Base-by-base conservation (phyloP, 1,140 invertebrate genomes). In the Leptinotarsa texana region DNA sequence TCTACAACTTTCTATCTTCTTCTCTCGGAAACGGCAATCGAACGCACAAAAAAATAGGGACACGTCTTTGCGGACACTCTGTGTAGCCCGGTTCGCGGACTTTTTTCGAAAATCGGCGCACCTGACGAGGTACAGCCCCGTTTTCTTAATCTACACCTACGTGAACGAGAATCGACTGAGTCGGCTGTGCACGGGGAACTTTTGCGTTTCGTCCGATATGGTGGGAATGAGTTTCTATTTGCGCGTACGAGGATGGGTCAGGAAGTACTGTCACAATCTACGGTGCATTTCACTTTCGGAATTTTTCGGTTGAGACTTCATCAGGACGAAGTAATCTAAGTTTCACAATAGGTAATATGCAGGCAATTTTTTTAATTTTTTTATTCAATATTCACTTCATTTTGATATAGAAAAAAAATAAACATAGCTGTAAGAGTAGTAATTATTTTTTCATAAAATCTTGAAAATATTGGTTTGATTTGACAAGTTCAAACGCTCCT, bases 191-290 rank as follows among this genome's bases (percentile, higher is more conserved):
- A 18, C 4, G 15, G 51, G n/a, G 51, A 57, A 57, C 15, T 57
- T 42, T 57, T 57, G 17, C n/a, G 51, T 57, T 57, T 57, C 3
- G 51, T 18, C 51, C 17, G 51, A 57, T 57, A 57, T 57, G 51
- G 51, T 57, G 51, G 51, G 51, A 57, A 57, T 57, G 51, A 57
- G 51, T 57, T 57, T 57, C 51, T 57, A 57, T 57, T 57, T 57
- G 17, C 51, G n/a, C n/a, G 51, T 57, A 57, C 51, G 51, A 57
- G 51, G 51, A 57, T 4, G n/a, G n/a, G 51, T 57, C 51, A 18
- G n/a, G 4, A 57, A 57, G 0, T 57, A 57, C 33, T 42, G 33
- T 42, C 33, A 42, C 33, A 57, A 8, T 57, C 51, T n/a, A 6
- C 3, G 51, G 51, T 57, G n/a, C n/a, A 57, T 57, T 57, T 57